phyloP scores from a whole-genome alignment of 2,113 vertebrate species.

The Python bivittatus region DNA sequence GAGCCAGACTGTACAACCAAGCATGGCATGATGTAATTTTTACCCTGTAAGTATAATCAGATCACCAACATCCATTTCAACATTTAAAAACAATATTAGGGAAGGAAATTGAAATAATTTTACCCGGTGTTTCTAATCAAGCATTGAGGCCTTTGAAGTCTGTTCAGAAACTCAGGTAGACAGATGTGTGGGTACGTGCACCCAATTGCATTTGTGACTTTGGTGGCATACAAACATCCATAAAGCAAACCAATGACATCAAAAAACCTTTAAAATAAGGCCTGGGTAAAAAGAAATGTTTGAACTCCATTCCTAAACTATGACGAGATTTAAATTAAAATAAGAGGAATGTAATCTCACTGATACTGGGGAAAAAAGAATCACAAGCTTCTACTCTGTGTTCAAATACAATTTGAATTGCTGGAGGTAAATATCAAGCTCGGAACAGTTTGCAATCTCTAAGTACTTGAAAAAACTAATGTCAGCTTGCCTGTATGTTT shows the following conservation, averaged over 20 bases:
- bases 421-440: not conserved
- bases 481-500: not conserved
- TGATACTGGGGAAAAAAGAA: not conserved
- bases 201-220: not conserved
- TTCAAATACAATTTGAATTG: not conserved
- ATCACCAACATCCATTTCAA: not conserved
- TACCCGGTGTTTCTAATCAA: not conserved
- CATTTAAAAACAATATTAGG: not conserved
- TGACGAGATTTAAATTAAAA: not conserved
- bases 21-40: not conserved
- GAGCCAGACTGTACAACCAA: not conserved
- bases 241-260: not conserved
- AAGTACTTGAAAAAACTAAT: not conserved
- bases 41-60: not conserved
- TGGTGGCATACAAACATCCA: not conserved
- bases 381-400: not conserved
- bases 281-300: not conserved
- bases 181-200: not conserved
- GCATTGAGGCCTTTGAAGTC: not conserved
- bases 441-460: not conserved
- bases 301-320: too few species aligned
- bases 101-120: not conserved
- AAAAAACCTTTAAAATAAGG: not conserved
- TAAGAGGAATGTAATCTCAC: not conserved
- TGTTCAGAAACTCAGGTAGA: not conserved